A percentile compares a stretch with the other conserved stretches of the same genome.
phyloP scores from a whole-genome alignment of 2,113 vertebrate genomes.

The Rousettus leschenaultii region DNA sequence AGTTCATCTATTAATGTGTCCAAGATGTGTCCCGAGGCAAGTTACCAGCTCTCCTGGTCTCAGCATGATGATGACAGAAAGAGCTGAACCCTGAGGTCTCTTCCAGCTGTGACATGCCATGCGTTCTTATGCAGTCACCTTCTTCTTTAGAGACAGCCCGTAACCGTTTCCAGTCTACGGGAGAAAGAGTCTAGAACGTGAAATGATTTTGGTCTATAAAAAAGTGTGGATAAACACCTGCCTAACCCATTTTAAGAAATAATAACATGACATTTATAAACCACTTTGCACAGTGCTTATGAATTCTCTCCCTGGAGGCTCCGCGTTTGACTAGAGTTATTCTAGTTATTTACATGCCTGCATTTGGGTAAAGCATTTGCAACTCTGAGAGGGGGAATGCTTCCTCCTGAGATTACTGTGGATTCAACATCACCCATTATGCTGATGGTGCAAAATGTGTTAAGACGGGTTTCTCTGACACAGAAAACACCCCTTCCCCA shows the following conservation, averaged over 20 bases:
- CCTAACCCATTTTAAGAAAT: constrained; percentile 63
- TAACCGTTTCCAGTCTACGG: constrained; percentile 1
- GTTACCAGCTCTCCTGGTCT: background rate
- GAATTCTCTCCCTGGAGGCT: constrained; percentile 50
- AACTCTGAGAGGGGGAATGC: background rate
- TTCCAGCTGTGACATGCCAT: background rate
- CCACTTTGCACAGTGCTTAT: constrained; percentile 47
- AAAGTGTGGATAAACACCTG: constrained; percentile 62
- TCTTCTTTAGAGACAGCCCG: constrained; percentile 18
- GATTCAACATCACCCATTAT: background rate
- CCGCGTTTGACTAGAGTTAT: constrained; percentile 47
- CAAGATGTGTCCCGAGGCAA: background rate
- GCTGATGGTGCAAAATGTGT: background rate
- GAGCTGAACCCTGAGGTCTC: background rate
- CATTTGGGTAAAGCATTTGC: constrained; percentile 33
- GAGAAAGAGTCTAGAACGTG: constrained; percentile 17
- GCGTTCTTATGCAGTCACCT: background rate
- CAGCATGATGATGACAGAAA: fast-evolving
- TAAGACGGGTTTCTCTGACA: background rate
- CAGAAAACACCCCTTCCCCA: background rate
- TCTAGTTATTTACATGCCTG: constrained; percentile 47
- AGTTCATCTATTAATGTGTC: background rate
- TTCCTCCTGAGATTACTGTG: background rate
- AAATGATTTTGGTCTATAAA: constrained; percentile 51
- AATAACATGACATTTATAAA: constrained; percentile 68